Percentiles rank a stretch among this genome's conserved stretches.
phyloP scores from a whole-genome alignment of 1,140 invertebrate species.

The Drosophila miranda region DNA sequence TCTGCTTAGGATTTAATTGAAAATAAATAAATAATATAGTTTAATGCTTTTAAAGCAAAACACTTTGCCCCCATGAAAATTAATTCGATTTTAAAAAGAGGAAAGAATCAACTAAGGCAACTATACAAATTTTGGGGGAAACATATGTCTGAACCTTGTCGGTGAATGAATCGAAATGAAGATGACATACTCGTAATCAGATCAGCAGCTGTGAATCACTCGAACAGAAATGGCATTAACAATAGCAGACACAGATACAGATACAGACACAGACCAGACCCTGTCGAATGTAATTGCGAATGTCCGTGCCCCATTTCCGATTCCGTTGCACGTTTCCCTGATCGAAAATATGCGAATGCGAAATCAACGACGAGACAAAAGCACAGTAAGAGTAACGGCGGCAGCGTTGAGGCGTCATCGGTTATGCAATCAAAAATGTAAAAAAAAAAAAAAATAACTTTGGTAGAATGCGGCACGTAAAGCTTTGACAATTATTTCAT shows the following conservation, averaged over 20 bases:
- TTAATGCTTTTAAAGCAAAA: conserved; percentile 22
- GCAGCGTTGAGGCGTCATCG: not conserved
- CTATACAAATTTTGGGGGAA: not conserved
- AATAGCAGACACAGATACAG: conserved; percentile 7
- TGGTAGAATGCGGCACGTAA: conserved; percentile 21
- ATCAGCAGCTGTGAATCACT: conserved; percentile 24
- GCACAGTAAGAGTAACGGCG: not conserved
- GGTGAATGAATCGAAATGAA: conserved; percentile 24
- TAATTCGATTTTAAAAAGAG: not conserved
- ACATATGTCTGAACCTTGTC: conserved; percentile 10
- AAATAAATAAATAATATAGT: conserved; percentile 50
- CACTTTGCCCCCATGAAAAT: conserved; percentile 8
- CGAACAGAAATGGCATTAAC: conserved; percentile 18
- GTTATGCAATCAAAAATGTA: conserved; percentile 17
- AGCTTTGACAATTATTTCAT: conserved; percentile 3
- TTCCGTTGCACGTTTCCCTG: conserved; percentile 45
- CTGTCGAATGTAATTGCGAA: conserved; percentile 30
- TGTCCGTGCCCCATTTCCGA: conserved; percentile 49
- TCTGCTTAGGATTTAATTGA: conserved; percentile 47
- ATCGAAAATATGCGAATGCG: conserved; percentile 26
- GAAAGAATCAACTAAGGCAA: not conserved
- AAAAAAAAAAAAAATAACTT: conserved; percentile 9
- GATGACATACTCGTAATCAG: conserved; percentile 32
- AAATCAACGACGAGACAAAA: not conserved
- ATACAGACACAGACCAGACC: conserved; percentile 1